These are phyloP conservation scores for Bellardia pandia DNA, from an alignment of 2,888 invertebrate genomes.

Conservation along the genomic window DNA sequence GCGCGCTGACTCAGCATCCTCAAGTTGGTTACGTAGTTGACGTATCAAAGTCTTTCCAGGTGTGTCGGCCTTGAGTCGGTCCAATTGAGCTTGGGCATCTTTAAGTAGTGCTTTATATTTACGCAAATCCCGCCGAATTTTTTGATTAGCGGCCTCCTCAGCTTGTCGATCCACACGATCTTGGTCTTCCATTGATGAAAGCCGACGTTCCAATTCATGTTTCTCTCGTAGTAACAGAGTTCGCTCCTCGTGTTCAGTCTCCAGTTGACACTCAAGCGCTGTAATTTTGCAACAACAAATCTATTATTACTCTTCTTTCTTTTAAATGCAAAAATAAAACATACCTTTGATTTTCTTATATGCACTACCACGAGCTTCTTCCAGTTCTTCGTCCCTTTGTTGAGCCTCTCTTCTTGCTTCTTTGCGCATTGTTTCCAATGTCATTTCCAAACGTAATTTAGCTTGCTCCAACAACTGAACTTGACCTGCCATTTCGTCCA, in stretches of 20 bases:
- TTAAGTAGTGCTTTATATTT: conserved; percentile 94
- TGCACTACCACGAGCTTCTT: conserved; percentile 94
- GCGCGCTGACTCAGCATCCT: conserved; percentile 95
- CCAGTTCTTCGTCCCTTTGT: conserved; percentile 96
- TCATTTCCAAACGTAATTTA: conserved; percentile 96
- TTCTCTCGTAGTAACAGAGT: conserved; percentile 94
- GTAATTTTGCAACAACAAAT: background rate
- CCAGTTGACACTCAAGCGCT: conserved; percentile 95
- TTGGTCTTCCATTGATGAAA: conserved; percentile 91
- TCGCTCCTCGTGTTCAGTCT: conserved; percentile 96
- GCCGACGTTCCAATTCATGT: conserved; percentile 94
- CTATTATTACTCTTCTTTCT: conserved; percentile 70
- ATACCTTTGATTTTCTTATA: conserved; percentile 96
- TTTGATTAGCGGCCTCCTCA: conserved; percentile 89
- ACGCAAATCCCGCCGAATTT: conserved; percentile 93
- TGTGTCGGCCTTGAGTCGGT: conserved; percentile 93
- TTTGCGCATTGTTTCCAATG: conserved; percentile 95
- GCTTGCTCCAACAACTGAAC: conserved; percentile 95
- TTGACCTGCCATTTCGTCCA: conserved; percentile 97
- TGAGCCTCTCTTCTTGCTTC: conserved; percentile 95
- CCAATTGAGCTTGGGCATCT: conserved; percentile 96
- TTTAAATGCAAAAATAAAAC: background rate
- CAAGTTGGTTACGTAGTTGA: conserved; percentile 93
- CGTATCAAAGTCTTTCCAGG: conserved; percentile 91
- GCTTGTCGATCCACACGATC: conserved; percentile 90